Conservation (phyloP, 1,140 invertebrate species). For the Phortica variegata region DNA sequence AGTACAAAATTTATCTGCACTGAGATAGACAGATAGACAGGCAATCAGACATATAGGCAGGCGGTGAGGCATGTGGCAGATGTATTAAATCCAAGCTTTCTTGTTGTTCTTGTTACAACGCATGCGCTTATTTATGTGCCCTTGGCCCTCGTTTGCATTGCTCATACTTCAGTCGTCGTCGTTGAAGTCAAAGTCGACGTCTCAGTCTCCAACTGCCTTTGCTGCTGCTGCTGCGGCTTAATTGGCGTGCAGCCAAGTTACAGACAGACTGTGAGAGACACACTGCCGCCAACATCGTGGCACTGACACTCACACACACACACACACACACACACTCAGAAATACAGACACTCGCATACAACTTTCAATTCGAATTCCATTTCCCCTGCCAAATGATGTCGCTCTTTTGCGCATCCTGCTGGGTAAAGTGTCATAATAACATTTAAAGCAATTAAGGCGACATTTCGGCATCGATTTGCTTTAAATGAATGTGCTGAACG, state of each 20-base stretch:
- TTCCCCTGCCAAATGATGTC: not conserved
- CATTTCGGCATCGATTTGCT: slow-evolving; percentile 30
- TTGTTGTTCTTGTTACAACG: slow-evolving; percentile 1
- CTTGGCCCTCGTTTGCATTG: slow-evolving; percentile 8
- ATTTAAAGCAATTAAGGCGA: slow-evolving; percentile 54
- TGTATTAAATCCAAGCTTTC: too few relatives aligned
- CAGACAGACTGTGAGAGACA: slow-evolving; percentile 16
- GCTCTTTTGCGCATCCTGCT: slow-evolving; percentile 14
- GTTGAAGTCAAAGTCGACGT: too few relatives aligned
- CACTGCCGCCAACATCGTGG: not conserved
- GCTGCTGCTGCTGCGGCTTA: too few relatives aligned
- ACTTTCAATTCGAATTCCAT: not conserved
- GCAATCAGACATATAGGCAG: not conserved
- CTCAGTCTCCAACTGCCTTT: too few relatives aligned
- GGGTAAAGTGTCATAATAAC: slow-evolving; percentile 50
- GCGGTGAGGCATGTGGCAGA: not conserved
- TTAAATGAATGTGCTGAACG: not conserved
- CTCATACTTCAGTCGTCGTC: too few relatives aligned
- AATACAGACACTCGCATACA: not conserved
- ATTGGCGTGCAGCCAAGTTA: slow-evolving; percentile 23
- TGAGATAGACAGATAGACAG: not conserved
- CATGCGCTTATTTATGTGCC: slow-evolving; percentile 12
- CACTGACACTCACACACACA: not conserved
- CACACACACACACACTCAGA: not conserved
- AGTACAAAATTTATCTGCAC: too few relatives aligned